phyloP scores from a whole-genome alignment of 2,113 vertebrate genomes.

The Gavialis gangeticus region DNA sequence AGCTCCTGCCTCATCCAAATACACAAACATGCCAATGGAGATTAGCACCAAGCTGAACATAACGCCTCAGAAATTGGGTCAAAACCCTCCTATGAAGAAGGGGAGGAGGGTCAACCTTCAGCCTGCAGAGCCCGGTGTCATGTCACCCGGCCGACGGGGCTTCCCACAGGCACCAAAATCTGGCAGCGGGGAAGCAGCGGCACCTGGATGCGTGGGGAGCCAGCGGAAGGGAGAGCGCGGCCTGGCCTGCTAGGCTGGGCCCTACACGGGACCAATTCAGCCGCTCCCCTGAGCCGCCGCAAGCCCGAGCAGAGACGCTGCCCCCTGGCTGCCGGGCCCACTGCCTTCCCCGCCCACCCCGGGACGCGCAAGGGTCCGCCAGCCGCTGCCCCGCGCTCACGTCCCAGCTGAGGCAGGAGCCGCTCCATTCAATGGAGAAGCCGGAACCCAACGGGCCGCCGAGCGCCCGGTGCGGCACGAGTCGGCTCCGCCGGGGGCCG shows the following conservation, averaged over 20 bases:
- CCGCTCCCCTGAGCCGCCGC: no score
- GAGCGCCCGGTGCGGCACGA: background rate
- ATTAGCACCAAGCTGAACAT: background rate
- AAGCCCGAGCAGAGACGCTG: no score
- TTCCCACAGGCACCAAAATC: no score
- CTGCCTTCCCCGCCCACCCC: constrained; percentile 11
- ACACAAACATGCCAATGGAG: background rate
- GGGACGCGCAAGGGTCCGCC: background rate
- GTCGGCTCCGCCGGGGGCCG: background rate
- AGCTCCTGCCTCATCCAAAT: no score
- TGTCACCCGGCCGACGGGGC: no score
- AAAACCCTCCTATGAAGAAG: fast-evolving
- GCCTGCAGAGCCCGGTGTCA: no score
- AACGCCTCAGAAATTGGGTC: background rate
- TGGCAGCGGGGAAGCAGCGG: no score
- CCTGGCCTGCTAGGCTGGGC: no score
- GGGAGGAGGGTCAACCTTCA: no score
- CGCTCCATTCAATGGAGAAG: constrained; percentile 34
- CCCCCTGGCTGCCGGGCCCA: background rate
- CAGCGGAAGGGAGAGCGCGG: no score
- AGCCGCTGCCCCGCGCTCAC: background rate
- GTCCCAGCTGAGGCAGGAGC: background rate
- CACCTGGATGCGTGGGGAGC: no score
- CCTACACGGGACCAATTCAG: no score
- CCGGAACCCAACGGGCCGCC: background rate